These are phyloP conservation scores for Diarsia dahlii DNA, from an alignment of 2,888 invertebrate genomes.

Conservation along the genomic window DNA sequence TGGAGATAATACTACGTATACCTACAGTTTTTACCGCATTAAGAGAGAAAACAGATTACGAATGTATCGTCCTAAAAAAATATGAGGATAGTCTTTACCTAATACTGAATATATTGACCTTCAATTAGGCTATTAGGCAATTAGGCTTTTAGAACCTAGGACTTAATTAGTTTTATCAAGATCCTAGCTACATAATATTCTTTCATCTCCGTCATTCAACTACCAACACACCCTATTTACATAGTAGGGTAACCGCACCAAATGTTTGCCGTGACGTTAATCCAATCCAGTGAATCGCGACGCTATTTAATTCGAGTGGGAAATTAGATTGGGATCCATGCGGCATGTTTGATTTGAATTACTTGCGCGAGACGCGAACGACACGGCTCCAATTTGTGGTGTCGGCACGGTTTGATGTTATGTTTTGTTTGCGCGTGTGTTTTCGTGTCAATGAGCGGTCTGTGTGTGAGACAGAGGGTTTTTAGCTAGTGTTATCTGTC, in stretches of 20 bases:
- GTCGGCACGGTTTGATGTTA: constrained; percentile 54
- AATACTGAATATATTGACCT: not conserved
- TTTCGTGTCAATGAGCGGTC: constrained; percentile 19
- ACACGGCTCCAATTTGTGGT: constrained; percentile 68
- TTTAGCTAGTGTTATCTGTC: not conserved
- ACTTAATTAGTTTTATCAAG: constrained; percentile 11
- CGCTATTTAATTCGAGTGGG: constrained; percentile 82
- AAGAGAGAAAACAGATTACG: not conserved
- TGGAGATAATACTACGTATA: not conserved
- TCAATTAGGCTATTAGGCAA: not conserved
- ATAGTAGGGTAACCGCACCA: constrained; percentile 66
- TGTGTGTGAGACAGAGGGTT: not conserved
- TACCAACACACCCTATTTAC: constrained; percentile 61
- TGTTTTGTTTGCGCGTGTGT: constrained; percentile 54
- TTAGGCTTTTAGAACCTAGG: not conserved
- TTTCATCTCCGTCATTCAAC: constrained; percentile 26
- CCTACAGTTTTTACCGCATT: not conserved
- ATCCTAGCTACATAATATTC: constrained; percentile 5
- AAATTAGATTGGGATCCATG: constrained; percentile 83
- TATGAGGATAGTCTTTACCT: not conserved
- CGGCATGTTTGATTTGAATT: constrained; percentile 84
- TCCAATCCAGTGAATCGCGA: constrained; percentile 79
- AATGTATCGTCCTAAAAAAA: not conserved
- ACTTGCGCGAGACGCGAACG: constrained; percentile 67
- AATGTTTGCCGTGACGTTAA: constrained; percentile 79